Base-by-base conservation (phyloP, 92 coral and sea anemone species). In the Palythoa grandis region DNA sequence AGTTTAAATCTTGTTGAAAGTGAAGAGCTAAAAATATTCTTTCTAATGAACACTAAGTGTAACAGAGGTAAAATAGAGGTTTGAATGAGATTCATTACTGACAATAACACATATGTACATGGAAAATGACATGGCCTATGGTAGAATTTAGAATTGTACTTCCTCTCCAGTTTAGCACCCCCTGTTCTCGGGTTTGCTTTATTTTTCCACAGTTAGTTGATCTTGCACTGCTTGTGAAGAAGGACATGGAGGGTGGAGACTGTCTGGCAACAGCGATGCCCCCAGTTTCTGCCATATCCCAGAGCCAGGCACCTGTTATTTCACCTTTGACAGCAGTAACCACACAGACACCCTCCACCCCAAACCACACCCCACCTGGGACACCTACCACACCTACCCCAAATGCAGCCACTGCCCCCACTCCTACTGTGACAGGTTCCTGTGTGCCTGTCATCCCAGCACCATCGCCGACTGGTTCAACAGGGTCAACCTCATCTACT, bases 361-460 rank as follows among this genome's bases (percentile, higher is more conserved):
- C 98, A 69, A 94, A 92, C 91, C 98, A 93, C 89, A 94, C 99
- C 78, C 98, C 99, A 11, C 99, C 99, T 38, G 88, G 93, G 50
- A 96, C 98, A 48, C 98, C 99, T 3, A 94, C 99, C 86, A 96
- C 99, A 24, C 98, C 99, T 74, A 95, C 99, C 3, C 88, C 95
- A 17, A 38, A 86, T 53, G 82, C 52, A 15, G 86, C 69, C 25
- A 65, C 88, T 22, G 60, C 23, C 24, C 56, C 89, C 77, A 22
- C 70, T 38, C 39, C 74, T 80, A 68, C 74, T 0, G 74, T 66
- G n/a, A 23, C 85, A n/a, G 74, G 74, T 65, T 54, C 86, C 11
- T 48, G 84, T 23, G 76, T 94, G 37, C 92, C 99, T 48, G 88
- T 94, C 56, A 87, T 90, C 48, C 93, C 95, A 13, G 91, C 98